Percentiles rank a stretch among this genome's conserved stretches.
phyloP scores from a whole-genome alignment of 2,797 vertebrate genomes.

The Urophycis tenuis region DNA sequence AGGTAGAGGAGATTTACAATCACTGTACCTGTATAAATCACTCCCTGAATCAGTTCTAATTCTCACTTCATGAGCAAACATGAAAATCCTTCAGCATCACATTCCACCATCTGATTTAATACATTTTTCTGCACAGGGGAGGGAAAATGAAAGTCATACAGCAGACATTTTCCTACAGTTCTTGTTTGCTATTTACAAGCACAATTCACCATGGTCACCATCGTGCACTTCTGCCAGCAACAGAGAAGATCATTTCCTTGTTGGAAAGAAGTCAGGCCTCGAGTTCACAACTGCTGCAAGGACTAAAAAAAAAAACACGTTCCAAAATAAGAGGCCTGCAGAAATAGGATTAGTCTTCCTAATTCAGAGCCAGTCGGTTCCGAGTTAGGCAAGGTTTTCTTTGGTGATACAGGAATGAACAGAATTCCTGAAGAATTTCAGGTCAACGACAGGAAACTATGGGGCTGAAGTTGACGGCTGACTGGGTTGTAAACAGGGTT shows the following conservation, averaged over 20 bases:
- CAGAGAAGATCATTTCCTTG: constrained; percentile 53
- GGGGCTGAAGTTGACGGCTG: background rate
- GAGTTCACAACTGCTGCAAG: background rate
- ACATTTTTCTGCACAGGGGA: constrained; percentile 33
- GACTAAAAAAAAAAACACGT: background rate
- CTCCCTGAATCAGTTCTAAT: constrained; percentile 8
- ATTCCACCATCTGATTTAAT: constrained; percentile 48
- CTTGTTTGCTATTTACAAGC: constrained; percentile 57
- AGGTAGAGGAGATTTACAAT: constrained; percentile 23
- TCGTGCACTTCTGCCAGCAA: constrained; percentile 28
- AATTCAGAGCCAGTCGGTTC: background rate
- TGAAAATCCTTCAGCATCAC: constrained; percentile 21
- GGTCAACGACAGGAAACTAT: background rate
- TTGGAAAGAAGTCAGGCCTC: constrained; percentile 51
- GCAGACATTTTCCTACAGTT: constrained; percentile 46
- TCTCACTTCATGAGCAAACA: constrained; percentile 27
- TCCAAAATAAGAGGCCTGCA: constrained; percentile 1
- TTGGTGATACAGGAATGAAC: background rate
- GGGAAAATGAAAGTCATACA: constrained; percentile 53
- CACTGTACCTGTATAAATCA: constrained; percentile 4
- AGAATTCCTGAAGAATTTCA: background rate
- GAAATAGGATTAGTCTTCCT: background rate
- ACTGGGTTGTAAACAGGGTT: background rate
- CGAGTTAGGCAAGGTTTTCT: background rate
- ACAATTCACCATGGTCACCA: constrained; percentile 60